These are phyloP conservation scores for Coregonus sp. DNA, from an alignment of 2,797 vertebrate species.

Conservation along the genomic window DNA sequence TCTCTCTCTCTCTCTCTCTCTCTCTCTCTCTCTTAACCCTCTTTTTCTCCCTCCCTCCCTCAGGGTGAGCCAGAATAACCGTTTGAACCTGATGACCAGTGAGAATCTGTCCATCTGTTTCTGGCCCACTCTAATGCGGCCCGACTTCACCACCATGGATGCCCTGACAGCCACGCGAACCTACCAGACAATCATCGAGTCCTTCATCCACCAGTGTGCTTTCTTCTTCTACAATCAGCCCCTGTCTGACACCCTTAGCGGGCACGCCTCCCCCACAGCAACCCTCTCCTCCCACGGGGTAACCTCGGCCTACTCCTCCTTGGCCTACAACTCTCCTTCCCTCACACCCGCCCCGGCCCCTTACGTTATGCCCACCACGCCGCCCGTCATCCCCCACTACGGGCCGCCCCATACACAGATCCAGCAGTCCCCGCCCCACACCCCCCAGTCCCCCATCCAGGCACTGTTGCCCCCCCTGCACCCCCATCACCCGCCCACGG, in stretches of 20 bases:
- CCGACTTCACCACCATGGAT: constrained; percentile 96
- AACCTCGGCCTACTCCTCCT: constrained; percentile 69
- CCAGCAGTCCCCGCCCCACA: constrained; percentile 83
- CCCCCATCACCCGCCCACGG: constrained; percentile 78
- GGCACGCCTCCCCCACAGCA: constrained; percentile 80
- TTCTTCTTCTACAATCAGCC: constrained; percentile 95
- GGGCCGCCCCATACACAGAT: constrained; percentile 70
- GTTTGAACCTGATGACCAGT: constrained; percentile 93
- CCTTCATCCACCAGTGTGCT: constrained; percentile 94
- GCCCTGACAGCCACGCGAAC: constrained; percentile 93
- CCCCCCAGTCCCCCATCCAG: constrained; percentile 84
- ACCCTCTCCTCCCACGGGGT: constrained; percentile 61
- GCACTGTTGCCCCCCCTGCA: constrained; percentile 79
- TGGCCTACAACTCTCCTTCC: constrained; percentile 64
- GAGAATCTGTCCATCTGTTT: constrained; percentile 98
- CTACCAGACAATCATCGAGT: constrained; percentile 99
- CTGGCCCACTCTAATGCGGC: constrained; percentile 96
- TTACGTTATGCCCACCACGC: constrained; percentile 69
- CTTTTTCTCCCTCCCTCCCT: background rate
- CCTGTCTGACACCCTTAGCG: constrained; percentile 80
- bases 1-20: background rate
- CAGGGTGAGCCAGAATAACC: constrained; percentile 91
- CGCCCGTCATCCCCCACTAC: constrained; percentile 70
- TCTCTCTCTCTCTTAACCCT: background rate
- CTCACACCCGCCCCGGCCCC: constrained; percentile 61